These are phyloP conservation scores for Aleiodes sp. DNA, from an alignment of 1,140 invertebrate genomes.

Conservation along the genomic window DNA sequence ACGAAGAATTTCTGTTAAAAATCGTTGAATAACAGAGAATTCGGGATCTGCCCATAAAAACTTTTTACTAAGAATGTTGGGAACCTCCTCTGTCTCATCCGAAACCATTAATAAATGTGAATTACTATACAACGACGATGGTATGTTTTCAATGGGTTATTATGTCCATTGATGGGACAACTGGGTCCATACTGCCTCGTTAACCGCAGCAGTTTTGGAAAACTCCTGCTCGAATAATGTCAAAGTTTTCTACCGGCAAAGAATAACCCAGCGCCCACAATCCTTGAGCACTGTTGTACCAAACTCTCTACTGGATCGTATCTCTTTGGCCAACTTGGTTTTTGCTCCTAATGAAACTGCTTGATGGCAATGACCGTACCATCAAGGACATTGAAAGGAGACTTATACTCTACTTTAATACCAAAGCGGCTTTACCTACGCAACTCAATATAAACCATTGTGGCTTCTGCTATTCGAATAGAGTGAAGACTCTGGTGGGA, in stretches of 20 bases:
- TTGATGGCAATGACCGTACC: constrained; percentile 49
- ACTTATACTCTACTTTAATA: constrained; percentile 54
- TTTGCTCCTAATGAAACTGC: constrained; percentile 48
- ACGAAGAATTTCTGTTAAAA: too few species aligned
- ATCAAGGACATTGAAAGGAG: constrained; percentile 37
- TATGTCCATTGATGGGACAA: background rate
- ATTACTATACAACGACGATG: too few species aligned
- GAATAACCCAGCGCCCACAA: constrained; percentile 37
- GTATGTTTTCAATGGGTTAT: constrained; percentile 3
- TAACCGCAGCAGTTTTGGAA: constrained; percentile 9
- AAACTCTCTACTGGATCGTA: constrained; percentile 32
- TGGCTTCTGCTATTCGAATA: constrained; percentile 24
- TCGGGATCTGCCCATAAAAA: too few species aligned
- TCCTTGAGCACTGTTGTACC: constrained; percentile 46
- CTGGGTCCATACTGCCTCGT: background rate
- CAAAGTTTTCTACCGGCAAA: constrained; percentile 16
- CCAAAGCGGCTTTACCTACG: constrained; percentile 49
- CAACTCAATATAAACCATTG: constrained; percentile 44
- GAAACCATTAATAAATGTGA: too few species aligned
- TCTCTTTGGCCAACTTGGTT: constrained; percentile 37
- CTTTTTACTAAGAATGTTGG: too few species aligned
- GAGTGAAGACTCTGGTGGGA: background rate
- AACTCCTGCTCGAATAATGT: background rate
- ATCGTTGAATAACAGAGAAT: too few species aligned
- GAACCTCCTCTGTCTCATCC: too few species aligned